Evolutionary conservation across 2,888 invertebrate species (phyloP).

Genomic region (Agrochola lychnidis): DNA sequence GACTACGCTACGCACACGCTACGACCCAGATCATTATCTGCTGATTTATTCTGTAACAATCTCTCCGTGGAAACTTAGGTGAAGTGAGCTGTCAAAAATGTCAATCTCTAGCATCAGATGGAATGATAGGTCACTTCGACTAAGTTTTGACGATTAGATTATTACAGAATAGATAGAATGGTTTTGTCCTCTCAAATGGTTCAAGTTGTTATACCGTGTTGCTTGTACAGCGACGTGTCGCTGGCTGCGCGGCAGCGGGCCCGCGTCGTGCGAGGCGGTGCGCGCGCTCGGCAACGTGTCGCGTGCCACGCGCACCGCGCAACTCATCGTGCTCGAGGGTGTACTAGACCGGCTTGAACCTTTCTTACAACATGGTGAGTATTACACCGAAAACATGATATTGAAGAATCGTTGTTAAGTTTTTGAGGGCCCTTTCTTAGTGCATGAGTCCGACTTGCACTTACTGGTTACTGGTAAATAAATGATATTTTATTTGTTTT

Average conservation of each 20-base stretch:
- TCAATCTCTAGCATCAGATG: neutral
- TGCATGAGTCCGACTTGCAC: neutral
- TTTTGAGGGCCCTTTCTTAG: no score
- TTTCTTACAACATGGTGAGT: slow-evolving; percentile 90
- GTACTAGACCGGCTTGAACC: slow-evolving; percentile 91
- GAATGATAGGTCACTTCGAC: neutral
- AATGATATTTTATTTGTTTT: neutral
- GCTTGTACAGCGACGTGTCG: slow-evolving; percentile 76
- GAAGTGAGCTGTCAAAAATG: neutral
- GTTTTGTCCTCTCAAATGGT: neutral
- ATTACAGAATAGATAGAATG: neutral
- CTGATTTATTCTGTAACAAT: neutral
- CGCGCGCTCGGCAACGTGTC: slow-evolving; percentile 96
- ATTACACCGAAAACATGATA: neutral
- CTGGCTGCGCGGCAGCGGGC: slow-evolving; percentile 75
- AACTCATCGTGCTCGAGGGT: slow-evolving; percentile 93
- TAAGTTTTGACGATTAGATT: neutral
- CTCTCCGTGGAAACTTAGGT: neutral
- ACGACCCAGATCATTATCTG: neutral
- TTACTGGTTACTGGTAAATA: neutral
- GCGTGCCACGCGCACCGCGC: slow-evolving; percentile 93
- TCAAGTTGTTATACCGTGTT: neutral
- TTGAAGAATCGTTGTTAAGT: neutral
- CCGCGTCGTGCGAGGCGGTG: slow-evolving; percentile 92
- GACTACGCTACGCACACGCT: neutral